These are phyloP conservation scores for Brachionus calyciflorus DNA, from an alignment of 1,140 invertebrate genomes.

Conservation along the genomic window DNA sequence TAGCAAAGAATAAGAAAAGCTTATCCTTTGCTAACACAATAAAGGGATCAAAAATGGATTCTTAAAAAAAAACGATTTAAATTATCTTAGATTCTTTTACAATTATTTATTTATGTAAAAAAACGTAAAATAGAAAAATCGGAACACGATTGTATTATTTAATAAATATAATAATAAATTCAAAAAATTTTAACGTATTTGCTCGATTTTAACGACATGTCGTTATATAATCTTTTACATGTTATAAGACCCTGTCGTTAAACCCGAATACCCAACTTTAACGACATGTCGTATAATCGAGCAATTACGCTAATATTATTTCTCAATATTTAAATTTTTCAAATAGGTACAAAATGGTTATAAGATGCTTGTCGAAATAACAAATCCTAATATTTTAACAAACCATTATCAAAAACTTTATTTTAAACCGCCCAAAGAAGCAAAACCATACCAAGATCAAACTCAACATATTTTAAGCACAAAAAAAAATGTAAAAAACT, in stretches of 20 bases:
- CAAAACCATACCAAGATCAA: background rate
- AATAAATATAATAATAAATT: background rate
- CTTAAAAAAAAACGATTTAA: too few relatives aligned
- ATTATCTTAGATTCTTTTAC: too few relatives aligned
- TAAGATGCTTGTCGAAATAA: constrained; percentile 30
- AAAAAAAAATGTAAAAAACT: background rate
- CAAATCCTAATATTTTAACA: background rate
- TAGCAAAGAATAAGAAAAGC: too few relatives aligned
- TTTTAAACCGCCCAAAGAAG: background rate
- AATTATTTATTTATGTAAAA: too few relatives aligned
- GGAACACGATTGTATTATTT: too few relatives aligned
- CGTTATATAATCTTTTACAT: background rate
- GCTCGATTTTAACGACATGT: background rate
- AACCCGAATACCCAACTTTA: too few relatives aligned
- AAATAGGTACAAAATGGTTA: background rate
- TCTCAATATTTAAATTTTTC: background rate
- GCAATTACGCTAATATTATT: background rate
- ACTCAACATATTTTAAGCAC: background rate
- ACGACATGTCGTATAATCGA: too few relatives aligned
- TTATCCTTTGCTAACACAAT: too few relatives aligned
- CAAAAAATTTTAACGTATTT: background rate
- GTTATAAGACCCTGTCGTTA: too few relatives aligned
- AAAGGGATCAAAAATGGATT: too few relatives aligned
- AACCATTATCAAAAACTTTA: background rate
- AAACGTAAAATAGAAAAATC: too few relatives aligned